Base-by-base conservation (phyloP, 2,888 invertebrate species). In the Eueremaeus valkanovi region DNA sequence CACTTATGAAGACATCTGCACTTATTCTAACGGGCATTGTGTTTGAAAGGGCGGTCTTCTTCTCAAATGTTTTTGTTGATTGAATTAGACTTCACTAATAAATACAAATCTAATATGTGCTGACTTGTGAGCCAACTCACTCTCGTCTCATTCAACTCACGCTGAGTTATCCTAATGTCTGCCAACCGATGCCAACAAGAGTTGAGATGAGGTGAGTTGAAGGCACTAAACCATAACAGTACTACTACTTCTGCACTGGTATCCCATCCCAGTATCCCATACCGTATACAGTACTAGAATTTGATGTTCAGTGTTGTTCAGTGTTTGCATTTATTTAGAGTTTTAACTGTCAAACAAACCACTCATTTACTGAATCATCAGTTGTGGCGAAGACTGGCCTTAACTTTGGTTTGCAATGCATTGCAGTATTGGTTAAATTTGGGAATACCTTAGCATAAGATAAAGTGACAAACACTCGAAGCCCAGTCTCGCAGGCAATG, bases 1-100 rank as follows among this genome's bases (percentile, higher is more conserved):
- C 55, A 55, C 55, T 61, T 61, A 61, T 61, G 31, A 61, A 61
- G 61, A 61, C 61, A 61, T 61, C 61, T 61, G 61, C 61, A 61
- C n/a, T 24, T 31, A n/a, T 29, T 31, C 61, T 61, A 61, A 61
- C 61, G 61, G 61, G n/a, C 61, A 61, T 61, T 61, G 27, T 29
- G 31, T 31, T 31, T 13, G 16, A 61, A 29, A 31, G 33, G 61
- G 61, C 29, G 61, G 61, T 61, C 61, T 61, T 31, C 61, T 9
- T 31, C 8, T 61, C 61, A 29, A 27, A 61, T 61, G 42, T 55
- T 55, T 55, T 55, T 27, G 8, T 51, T 51, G 13, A 55, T 55
- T 55, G 55, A 55, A 55, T 55, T 55, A 55, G 55, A 55, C 55
- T 55, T 55, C 21, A 3, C 24, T 55, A 21, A 55, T 55, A 55